phyloP scores from a whole-genome alignment of 2,797 vertebrate genomes.

The Taenioides sp. region DNA sequence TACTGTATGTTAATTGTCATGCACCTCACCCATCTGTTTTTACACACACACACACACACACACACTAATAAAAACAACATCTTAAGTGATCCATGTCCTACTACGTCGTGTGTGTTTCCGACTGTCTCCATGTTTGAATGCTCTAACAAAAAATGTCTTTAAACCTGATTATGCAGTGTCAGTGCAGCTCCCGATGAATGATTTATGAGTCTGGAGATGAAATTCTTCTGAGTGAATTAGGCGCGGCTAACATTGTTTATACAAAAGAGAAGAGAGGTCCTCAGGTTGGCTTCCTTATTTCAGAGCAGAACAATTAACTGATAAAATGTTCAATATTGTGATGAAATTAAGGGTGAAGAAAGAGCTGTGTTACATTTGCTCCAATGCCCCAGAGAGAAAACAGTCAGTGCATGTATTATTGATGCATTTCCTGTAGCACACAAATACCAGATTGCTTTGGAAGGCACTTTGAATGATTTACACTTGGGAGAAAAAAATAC shows the following conservation, averaged over 20 bases:
- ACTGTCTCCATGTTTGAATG: constrained; percentile 62
- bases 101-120: constrained; percentile 41
- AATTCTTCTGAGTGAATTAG: constrained; percentile 50
- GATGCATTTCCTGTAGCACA: neutral
- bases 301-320: constrained; percentile 35
- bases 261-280: constrained; percentile 34
- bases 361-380: neutral
- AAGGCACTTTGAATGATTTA: neutral
- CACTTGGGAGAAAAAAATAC: no score
- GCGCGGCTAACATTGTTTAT: constrained; percentile 53
- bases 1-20: constrained; percentile 13
- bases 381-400: neutral
- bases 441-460: neutral
- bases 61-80: constrained; percentile 21
- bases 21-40: neutral
- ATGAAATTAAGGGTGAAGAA: neutral
- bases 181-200: constrained; percentile 61
- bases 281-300: constrained; percentile 48
- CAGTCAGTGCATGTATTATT: neutral
- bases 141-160: constrained; percentile 54
- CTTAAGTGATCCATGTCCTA: constrained; percentile 54
- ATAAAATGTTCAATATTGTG: constrained; percentile 23
- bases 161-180: constrained; percentile 62
- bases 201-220: constrained; percentile 59
- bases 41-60: neutral